These are phyloP conservation scores for Brassicogethes aeneus DNA, from an alignment of 2,888 invertebrate genomes.

Conservation along the genomic window DNA sequence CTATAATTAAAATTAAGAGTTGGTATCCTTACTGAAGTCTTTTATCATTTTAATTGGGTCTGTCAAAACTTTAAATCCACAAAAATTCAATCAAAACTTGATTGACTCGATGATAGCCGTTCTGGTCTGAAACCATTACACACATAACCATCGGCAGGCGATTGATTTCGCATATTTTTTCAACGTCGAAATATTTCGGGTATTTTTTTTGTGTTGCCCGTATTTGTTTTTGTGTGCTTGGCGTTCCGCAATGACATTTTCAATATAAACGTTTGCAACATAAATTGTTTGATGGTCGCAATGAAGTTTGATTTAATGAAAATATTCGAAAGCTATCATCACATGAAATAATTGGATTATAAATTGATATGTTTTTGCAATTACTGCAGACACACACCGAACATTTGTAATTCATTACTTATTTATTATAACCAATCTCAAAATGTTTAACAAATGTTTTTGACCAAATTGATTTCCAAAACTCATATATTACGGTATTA, in stretches of 20 bases:
- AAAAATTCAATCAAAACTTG: too few species aligned
- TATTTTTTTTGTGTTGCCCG: too few species aligned
- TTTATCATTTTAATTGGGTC: too few species aligned
- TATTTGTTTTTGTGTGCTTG: too few species aligned
- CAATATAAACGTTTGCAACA: too few species aligned
- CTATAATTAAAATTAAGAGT: too few species aligned
- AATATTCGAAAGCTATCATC: conserved; percentile 27
- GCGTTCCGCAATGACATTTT: too few species aligned
- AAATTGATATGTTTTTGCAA: conserved; percentile 20
- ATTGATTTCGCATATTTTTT: not conserved
- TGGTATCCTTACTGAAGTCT: too few species aligned
- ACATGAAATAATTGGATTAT: conserved; percentile 24
- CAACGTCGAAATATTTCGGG: not conserved
- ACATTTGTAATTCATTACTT: not conserved
- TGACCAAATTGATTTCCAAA: not conserved
- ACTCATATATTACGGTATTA: too few species aligned
- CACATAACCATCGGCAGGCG: not conserved
- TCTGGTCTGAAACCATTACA: not conserved
- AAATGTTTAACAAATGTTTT: not conserved
- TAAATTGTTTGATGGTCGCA: conserved; percentile 5
- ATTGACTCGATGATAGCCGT: not conserved
- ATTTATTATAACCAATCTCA: not conserved
- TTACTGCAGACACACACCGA: not conserved
- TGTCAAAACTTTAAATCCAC: too few species aligned
- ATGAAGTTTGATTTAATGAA: conserved; percentile 25